Conservation (phyloP, 2,113 vertebrate genomes). For the Conger conger region DNA sequence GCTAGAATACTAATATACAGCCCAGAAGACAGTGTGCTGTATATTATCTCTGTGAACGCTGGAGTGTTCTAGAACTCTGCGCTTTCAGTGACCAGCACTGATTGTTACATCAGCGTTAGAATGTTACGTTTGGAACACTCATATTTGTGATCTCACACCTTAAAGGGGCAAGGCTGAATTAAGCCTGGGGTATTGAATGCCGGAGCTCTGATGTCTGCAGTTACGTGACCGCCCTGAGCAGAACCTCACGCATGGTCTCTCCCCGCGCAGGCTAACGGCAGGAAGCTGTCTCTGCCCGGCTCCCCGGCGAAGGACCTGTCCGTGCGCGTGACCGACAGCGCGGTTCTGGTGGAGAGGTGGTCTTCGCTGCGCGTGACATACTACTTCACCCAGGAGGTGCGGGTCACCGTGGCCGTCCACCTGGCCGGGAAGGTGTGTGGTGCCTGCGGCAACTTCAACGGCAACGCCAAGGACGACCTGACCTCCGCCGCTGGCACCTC, state of each 20-base stretch:
- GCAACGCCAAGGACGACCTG: conserved; percentile 57
- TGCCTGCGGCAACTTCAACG: conserved; percentile 63
- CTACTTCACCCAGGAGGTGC: conserved; percentile 52
- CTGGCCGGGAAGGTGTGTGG: conserved; percentile 53
- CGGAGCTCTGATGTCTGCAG: no score
- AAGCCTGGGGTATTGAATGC: neutral
- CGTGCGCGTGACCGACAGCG: conserved; percentile 40
- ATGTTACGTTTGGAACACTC: no score
- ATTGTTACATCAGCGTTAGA: no score
- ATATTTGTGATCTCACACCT: no score
- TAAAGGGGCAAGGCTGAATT: neutral
- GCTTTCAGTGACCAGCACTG: no score
- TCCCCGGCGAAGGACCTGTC: conserved; percentile 50
- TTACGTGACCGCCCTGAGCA: neutral
- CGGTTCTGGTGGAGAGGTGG: conserved; percentile 54
- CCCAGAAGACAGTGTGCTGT: no score
- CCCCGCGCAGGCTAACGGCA: conserved; percentile 67
- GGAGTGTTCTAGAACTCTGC: no score
- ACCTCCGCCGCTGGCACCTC: conserved; percentile 48
- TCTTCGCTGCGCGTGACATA: conserved; percentile 58
- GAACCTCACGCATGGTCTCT: neutral
- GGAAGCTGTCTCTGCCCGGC: conserved; percentile 56
- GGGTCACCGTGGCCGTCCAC: conserved; percentile 38
- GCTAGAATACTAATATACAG: no score
- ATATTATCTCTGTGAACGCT: no score